Evolutionary conservation across 1,140 invertebrate species (phyloP).

Genomic region (Drosophila baimaii): DNA sequence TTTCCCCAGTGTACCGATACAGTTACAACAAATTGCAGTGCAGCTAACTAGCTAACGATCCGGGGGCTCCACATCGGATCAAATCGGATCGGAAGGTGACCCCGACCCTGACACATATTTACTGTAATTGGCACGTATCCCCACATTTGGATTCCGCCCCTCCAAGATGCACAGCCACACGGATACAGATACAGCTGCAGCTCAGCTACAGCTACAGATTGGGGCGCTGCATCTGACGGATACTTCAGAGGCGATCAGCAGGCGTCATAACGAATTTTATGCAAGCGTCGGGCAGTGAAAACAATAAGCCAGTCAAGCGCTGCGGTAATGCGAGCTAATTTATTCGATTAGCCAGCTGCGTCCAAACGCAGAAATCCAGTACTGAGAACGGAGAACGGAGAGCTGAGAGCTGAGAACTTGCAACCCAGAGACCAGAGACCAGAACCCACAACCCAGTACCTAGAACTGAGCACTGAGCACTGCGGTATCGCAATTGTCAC

Average conservation of each 20-base stretch:
- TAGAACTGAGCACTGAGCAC: neutral
- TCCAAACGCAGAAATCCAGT: slow-evolving; percentile 15
- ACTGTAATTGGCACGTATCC: slow-evolving; percentile 21
- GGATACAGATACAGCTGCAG: neutral
- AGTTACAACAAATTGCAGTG: slow-evolving; percentile 9
- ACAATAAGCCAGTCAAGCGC: slow-evolving; percentile 48
- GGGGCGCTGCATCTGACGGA: slow-evolving; percentile 4
- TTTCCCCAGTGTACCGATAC: neutral
- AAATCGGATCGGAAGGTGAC: slow-evolving; percentile 17
- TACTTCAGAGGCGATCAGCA: slow-evolving; percentile 16
- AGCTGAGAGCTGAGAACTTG: neutral
- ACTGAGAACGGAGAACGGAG: neutral
- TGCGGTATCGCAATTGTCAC: slow-evolving; percentile 29
- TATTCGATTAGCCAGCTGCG: slow-evolving; percentile 71
- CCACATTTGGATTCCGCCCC: slow-evolving; percentile 9
- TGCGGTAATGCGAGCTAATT: slow-evolving; percentile 63
- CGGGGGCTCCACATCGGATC: slow-evolving; percentile 2
- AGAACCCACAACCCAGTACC: neutral
- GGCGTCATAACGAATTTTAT: slow-evolving; percentile 29
- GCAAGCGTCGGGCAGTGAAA: slow-evolving; percentile 27
- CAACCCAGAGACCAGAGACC: neutral
- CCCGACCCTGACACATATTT: slow-evolving; percentile 33
- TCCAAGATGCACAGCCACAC: neutral
- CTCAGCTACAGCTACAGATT: slow-evolving; percentile 1
- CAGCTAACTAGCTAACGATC: slow-evolving; percentile 9